Conservation (phyloP, 2,113 vertebrate species). For the Plotosus lineatus region DNA sequence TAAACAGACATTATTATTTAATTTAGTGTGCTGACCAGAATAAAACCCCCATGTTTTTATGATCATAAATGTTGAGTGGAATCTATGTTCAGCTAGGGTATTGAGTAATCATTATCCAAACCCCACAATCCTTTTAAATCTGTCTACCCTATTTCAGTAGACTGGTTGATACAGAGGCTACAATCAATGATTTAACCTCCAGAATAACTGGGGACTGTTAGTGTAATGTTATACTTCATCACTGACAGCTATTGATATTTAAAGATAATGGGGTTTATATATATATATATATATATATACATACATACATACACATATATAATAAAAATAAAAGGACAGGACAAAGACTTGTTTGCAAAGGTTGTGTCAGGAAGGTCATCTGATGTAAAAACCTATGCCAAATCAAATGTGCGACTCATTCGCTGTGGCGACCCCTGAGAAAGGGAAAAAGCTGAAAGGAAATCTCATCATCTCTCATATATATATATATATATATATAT, state of each 20-base stretch:
- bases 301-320: not conserved
- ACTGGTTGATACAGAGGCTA: not conserved
- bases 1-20: too few relatives aligned
- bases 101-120: not conserved
- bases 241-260: not conserved
- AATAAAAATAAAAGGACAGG: too few relatives aligned
- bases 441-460: too few relatives aligned
- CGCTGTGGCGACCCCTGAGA: too few relatives aligned
- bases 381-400: too few relatives aligned
- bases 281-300: too few relatives aligned
- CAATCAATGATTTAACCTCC: not conserved
- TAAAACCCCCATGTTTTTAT: not conserved
- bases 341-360: too few relatives aligned
- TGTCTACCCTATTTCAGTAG: not conserved
- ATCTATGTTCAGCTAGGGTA: constrained; percentile 1
- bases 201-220: not conserved
- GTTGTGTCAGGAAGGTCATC: too few relatives aligned
- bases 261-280: not conserved
- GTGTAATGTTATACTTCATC: not conserved
- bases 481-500: too few relatives aligned
- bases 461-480: too few relatives aligned
- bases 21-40: too few relatives aligned
- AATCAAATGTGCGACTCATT: too few relatives aligned
- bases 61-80: not conserved
- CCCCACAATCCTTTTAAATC: constrained; percentile 16